Base-by-base conservation (phyloP, 1,140 invertebrate species). In the Drosophila chauvacae region DNA sequence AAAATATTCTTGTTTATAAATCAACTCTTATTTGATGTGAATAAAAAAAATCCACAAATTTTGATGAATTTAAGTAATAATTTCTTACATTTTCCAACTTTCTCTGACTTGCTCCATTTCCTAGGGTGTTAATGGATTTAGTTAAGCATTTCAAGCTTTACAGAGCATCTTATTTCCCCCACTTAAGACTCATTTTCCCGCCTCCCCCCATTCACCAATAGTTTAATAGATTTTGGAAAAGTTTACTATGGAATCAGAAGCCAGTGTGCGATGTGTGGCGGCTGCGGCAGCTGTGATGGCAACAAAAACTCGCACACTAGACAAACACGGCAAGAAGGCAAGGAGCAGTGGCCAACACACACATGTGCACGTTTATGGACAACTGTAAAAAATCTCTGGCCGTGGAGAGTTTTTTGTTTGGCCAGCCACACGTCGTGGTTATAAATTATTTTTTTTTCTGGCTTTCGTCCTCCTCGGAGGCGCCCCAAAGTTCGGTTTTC, bases 361-460 rank as follows among this genome's bases (percentile, higher is more conserved):
- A 53, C 63, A 62, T 23, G 20, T 39, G 30, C 39, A 81, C 71
- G 77, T 80, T 75, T 80, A 81, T 73, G 83, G 83, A 50, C 66
- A 45, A 79, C 76, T 80, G 72, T 83, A 73, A 84, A 84, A 88
- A 88, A 88, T 88, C 84, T 87, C 84, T 88, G 81, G 81, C 76
- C 63, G 51, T 75, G 50, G 72, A 50, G 70, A 39, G 20, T 59
- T 73, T 78, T 88, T 88, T 88, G 80, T 84, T 88, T 88, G 84
- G 81, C 81, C 86, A 90, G 70, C 85, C 85, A 90, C 85, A 90
- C 86, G 85, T 90, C 81, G 78, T 90, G 85, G 85, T 90, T 90
- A 90, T 90, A 90, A 90, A 90, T 90, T 90, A 90, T 90, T 85
- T 65, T 47, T 51, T 64, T 45, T 79, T 51, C 35, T 47, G 33